These are phyloP conservation scores for Pollenia amentaria DNA, from an alignment of 2,888 invertebrate species.

Conservation along the genomic window DNA sequence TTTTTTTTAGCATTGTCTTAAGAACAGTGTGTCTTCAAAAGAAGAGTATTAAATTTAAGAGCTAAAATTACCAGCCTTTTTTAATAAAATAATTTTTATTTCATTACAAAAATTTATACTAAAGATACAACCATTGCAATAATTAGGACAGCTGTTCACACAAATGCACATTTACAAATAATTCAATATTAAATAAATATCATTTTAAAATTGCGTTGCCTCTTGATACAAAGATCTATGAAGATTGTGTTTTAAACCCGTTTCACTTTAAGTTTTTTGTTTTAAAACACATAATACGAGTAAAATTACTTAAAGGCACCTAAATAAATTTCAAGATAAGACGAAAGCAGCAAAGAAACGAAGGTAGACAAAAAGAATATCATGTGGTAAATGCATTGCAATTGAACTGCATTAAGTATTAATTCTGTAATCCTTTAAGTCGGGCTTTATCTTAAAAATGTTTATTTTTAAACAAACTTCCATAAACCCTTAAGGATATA, in stretches of 20 bases:
- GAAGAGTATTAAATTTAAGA: too few relatives aligned
- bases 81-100: too few relatives aligned
- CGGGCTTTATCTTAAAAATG: constrained; percentile 63
- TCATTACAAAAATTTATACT: too few relatives aligned
- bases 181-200: not conserved
- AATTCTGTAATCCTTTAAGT: constrained; percentile 66
- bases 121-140: not conserved
- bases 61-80: too few relatives aligned
- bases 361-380: constrained; percentile 17
- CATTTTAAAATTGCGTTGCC: constrained; percentile 7
- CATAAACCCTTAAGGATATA: constrained; percentile 69
- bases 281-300: not conserved
- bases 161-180: not conserved
- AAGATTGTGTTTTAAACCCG: constrained; percentile 18
- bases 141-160: not conserved
- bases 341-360: not conserved
- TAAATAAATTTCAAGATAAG: constrained; percentile 56
- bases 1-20: too few relatives aligned
- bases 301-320: constrained; percentile 27
- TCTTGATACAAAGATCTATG: constrained; percentile 23
- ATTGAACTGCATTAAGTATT: constrained; percentile 61
- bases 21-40: too few relatives aligned
- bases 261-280: constrained; percentile 5
- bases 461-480: constrained; percentile 65
- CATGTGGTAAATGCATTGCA: constrained; percentile 29